Percentiles rank a stretch among this genome's conserved stretches.
These are phyloP conservation scores for Silurus meridionalis DNA, from an alignment of 2,113 vertebrate genomes.

Conservation along the genomic window DNA sequence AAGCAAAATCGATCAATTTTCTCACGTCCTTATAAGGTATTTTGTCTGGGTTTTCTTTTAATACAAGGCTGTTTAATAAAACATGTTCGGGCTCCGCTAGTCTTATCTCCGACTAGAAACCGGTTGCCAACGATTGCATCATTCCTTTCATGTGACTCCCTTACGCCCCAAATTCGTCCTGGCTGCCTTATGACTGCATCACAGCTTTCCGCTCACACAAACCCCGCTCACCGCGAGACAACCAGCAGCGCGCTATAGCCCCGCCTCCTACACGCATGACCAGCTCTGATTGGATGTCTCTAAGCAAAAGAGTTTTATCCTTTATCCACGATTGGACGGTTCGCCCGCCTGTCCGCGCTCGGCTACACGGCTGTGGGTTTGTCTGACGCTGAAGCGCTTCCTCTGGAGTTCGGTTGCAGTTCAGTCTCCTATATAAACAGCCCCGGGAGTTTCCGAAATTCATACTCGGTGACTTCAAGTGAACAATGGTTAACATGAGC, in stretches of 20 bases:
- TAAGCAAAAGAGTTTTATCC: conserved; percentile 70
- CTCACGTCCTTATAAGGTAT: conserved; percentile 72
- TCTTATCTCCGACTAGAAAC: conserved; percentile 82
- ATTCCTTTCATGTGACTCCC: conserved; percentile 86
- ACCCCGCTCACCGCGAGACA: conserved; percentile 63
- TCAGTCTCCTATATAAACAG: conserved; percentile 71
- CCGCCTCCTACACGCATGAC: conserved; percentile 37
- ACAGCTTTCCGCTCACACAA: conserved; percentile 75
- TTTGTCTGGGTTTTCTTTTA: conserved; percentile 74
- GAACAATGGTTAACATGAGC: conserved; percentile 86
- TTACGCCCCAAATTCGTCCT: conserved; percentile 84
- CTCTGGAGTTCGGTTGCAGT: conserved; percentile 74
- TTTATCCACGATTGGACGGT: conserved; percentile 49
- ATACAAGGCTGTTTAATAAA: conserved; percentile 81
- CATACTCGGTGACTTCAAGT: conserved; percentile 78
- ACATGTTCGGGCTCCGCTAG: conserved; percentile 80
- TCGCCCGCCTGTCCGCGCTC: background rate
- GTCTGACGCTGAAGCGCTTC: conserved; percentile 57
- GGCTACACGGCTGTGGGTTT: background rate
- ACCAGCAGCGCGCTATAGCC: conserved; percentile 37
- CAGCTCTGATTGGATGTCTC: conserved; percentile 70
- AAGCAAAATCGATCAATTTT: conserved; percentile 69
- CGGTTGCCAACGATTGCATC: conserved; percentile 84
- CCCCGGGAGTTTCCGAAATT: conserved; percentile 80
- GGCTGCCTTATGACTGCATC: conserved; percentile 83